A percentile compares a stretch with the other conserved stretches of the same genome.
Evolutionary conservation across 1,140 invertebrate species (phyloP).

Genomic region (Hermetia illucens): DNA sequence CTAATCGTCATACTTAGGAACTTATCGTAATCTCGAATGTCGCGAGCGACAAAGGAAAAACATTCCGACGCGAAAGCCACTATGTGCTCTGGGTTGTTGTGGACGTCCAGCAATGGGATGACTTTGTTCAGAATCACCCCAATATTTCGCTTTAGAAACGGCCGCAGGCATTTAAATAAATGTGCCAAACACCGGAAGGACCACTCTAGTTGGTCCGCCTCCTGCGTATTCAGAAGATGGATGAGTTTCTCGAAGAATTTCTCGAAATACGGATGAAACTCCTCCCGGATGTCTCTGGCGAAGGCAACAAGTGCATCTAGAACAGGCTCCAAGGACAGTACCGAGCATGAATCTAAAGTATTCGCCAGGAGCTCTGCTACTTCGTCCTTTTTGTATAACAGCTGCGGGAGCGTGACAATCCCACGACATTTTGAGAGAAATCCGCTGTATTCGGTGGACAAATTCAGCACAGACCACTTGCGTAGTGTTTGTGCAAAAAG

Average conservation of each 20-base stretch:
- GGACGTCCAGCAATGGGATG: constrained; percentile 55
- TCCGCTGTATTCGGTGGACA: constrained; percentile 62
- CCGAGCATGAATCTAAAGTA: constrained; percentile 52
- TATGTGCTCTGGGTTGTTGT: constrained; percentile 60
- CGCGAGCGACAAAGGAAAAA: constrained; percentile 82
- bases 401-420: constrained; percentile 61
- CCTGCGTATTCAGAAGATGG: constrained; percentile 56
- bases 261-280: constrained; percentile 73
- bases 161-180: constrained; percentile 76
- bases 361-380: constrained; percentile 55
- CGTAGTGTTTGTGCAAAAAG: constrained; percentile 66
- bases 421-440: constrained; percentile 58
- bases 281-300: constrained; percentile 68
- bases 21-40: constrained; percentile 63
- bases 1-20: constrained; percentile 63
- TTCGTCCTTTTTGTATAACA: constrained; percentile 62
- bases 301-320: constrained; percentile 77
- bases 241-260: constrained; percentile 51
- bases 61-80: constrained; percentile 86
- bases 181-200: constrained; percentile 71
- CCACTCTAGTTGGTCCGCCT: constrained; percentile 70
- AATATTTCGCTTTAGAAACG: constrained; percentile 67
- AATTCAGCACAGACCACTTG: constrained; percentile 77
- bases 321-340: constrained; percentile 58
- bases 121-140: constrained; percentile 56